Base-by-base conservation (phyloP, 2,113 vertebrate species). In the Chloroceryle aenea region DNA sequence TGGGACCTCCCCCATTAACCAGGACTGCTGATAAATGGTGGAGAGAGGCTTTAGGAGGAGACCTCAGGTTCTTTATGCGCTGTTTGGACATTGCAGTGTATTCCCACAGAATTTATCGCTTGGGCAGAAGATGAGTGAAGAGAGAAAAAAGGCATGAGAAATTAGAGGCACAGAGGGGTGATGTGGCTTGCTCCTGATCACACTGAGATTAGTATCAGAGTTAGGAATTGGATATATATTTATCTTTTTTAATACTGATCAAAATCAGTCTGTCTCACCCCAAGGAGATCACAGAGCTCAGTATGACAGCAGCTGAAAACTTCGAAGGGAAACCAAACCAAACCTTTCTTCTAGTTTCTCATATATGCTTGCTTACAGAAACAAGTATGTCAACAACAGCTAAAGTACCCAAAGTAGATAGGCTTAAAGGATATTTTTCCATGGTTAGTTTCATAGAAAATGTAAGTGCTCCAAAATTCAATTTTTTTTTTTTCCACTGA, bases 111-210 rank as follows among this genome's bases (percentile, higher is more conserved):
- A 63, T 63, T 88, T 90, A 71, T 67, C 61, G 55, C 72, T 93
- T 84, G 91, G 68, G 40, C 68, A 92, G 88, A 86, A 96, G 89
- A 78, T 86, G 34, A 84, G 73, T 89, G 68, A 90, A 92, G 79
- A 84, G 50, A 83, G 42, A 75, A 86, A 80, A 96, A 78, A 83
- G 53, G 27, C 89, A 91, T 26, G 59, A 93, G 79, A 85, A 94
- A 64, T 92, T 90, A 88, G 79, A 95, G 61, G 25, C 83, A 84
- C 61, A 75, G 63, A 86, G 36, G 38, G 74, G 45, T 87, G 87
- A 78, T 84, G 34, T 81, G 90, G 26, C 59, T 91, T 94, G 42
- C 68, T 76, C 32, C 45, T 95, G 63, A 53, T 95, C 82, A 90
- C 74, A 22, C 53, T 42, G 87, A 93, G 82, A 82, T 93, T 72